Evolutionary conservation across 2,888 invertebrate genomes (phyloP), one percentile per base, ranked within the genome.

Genomic region (Gymnoscelis rufifasciata): DNA sequence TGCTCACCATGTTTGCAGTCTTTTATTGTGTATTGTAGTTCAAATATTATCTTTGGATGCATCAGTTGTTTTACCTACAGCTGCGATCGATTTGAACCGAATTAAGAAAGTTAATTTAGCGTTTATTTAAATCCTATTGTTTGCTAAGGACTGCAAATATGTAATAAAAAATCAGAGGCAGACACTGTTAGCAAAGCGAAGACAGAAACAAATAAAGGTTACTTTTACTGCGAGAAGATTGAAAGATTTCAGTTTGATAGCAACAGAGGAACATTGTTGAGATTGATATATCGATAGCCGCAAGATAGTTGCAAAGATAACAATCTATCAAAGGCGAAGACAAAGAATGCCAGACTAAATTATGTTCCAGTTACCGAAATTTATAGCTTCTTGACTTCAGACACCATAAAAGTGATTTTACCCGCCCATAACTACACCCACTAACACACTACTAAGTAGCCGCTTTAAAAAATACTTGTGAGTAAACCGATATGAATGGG

Each of bases 21-120:
- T 87, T 88, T 87, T 87, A 88, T 88, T 84, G 84, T 86, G 76
- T 84, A 86, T 83, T 73, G 76, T 71, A 69, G 75, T 72, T 76
- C 77, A 83, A 88, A 88, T 87, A 84, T 88, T 88, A 78, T 78
- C 74, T 78, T 76, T 81, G 71, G 68, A 82, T 78, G 81, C 84
- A 78, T 86, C 83, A 73, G 66, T 77, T 82, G 78, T 78, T 75
- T 74, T 78, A 81, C 79, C 74, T 82, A 75, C 83, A 82, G 78
- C 81, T 74, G 78, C 64, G 76, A 67, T 74, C 53, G 76, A 76
- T 76, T 65, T 56, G 66, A 72, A 59, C 60, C 54, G 56, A 64
- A 62, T 61, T 60, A 57, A 65, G 60, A 68, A 75, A 83, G 80
- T 78, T 81, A 86, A 86, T 84, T 82, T 82, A 74, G 67, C 71